phyloP scores from a whole-genome alignment of 2,113 vertebrate genomes.

The Ophiodon elongatus region DNA sequence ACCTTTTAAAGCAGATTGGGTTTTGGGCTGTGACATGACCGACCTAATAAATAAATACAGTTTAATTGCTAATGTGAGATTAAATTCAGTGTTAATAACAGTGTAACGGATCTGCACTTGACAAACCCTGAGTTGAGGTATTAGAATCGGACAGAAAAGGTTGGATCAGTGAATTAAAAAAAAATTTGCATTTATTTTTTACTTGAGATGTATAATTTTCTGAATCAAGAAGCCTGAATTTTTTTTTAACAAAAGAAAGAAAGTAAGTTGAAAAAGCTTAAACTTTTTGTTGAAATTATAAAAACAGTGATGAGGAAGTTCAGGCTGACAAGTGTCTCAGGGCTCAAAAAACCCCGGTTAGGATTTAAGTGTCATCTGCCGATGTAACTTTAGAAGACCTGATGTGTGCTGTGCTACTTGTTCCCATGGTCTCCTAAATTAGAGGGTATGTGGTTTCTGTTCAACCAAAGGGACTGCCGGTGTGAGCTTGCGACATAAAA shows the following conservation, averaged over 20 bases:
- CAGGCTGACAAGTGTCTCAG: conserved; percentile 45
- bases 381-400: conserved; percentile 70
- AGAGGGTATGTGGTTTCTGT: conserved; percentile 74
- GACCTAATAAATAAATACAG: neutral
- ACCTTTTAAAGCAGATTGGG: neutral
- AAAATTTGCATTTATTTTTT: neutral
- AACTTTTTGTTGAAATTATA: conserved; percentile 15
- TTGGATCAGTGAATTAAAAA: neutral
- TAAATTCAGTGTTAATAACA: neutral
- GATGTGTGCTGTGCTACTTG: conserved; percentile 58
- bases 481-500: conserved; percentile 69
- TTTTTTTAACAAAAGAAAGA: neutral
- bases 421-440: conserved; percentile 82
- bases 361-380: conserved; percentile 55
- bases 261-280: neutral
- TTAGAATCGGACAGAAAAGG: neutral
- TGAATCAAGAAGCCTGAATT: neutral
- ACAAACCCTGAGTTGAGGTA: neutral
- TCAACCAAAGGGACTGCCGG: conserved; percentile 62
- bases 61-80: neutral
- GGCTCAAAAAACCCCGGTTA: conserved; percentile 16
- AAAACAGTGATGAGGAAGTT: conserved; percentile 24
- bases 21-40: neutral
- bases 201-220: neutral
- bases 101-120: neutral